Base-by-base conservation (phyloP, 2,888 invertebrate species). In the Norana najaformis region DNA sequence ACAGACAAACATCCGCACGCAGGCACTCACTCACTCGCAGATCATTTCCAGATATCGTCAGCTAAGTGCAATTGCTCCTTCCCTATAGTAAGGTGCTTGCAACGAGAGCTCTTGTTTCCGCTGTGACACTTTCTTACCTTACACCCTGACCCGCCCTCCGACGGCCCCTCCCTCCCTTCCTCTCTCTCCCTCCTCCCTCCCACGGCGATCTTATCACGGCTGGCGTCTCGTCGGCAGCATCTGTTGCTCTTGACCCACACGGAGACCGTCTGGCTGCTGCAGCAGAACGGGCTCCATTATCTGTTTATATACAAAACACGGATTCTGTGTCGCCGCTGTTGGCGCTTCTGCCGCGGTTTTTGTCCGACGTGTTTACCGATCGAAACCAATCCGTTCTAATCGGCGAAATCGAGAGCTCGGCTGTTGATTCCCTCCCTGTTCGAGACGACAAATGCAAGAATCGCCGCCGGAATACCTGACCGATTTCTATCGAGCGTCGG, bases 251-350 rank as follows among this genome's bases (percentile, higher is more conserved):
- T 83, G 35, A 34, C 36, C 83, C 35, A 35, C 35, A 20, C 4
- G 83, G 83, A 83, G 36, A 34, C 83, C 16, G 34, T 83, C 36
- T 36, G 83, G 36, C 83, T 6, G 35, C 83, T 34, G 20, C 34
- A 3, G 83, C 6, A 4, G 8, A 4, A 30, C 53, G 11, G 30
- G 53, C 47, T 47, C 35, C 83, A 83, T 83, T 83, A 83, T 83
- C 83, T 83, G 83, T 83, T 83, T 83, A 83, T 83, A 83, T 83
- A 83, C 83, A 83, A 83, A 83, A 83, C 83, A 83, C 18, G 35
- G 83, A 83, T 83, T 13, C 18, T n/a, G 83, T 83, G 35, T 34
- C 83, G 83, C 35, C 34, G 83, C 36, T 36, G 83, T 36, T 36
- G 83, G 34, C 35, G 35, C 35, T 83, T 18, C 83, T 3, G 35